Conservation (phyloP, 2,888 invertebrate species). For the Smittia sp. region DNA sequence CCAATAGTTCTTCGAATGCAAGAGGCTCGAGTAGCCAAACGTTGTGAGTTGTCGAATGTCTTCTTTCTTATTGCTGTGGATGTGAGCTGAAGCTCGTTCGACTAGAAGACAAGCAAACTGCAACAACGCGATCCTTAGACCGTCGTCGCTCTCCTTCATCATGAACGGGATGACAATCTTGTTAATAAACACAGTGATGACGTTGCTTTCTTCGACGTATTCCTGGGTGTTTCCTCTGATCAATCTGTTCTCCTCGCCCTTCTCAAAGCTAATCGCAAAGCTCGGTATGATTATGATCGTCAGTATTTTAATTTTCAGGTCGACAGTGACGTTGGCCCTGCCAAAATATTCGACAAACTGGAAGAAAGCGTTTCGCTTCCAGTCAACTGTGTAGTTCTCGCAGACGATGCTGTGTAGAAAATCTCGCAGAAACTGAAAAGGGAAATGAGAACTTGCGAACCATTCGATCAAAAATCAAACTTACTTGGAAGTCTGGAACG, state of each 20-base stretch:
- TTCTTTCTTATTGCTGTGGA: slow-evolving; percentile 91
- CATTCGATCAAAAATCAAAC: slow-evolving; percentile 4
- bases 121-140: slow-evolving; percentile 89
- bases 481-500: slow-evolving; percentile 85
- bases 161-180: slow-evolving; percentile 91
- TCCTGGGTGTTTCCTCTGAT: slow-evolving; percentile 71
- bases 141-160: slow-evolving; percentile 77
- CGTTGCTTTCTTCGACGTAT: slow-evolving; percentile 86
- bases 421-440: slow-evolving; percentile 73
- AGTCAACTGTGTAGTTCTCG: slow-evolving; percentile 85
- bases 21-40: slow-evolving; percentile 97
- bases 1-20: slow-evolving; percentile 86
- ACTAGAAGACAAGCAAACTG: slow-evolving; percentile 94
- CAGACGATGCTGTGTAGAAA: slow-evolving; percentile 87
- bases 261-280: slow-evolving; percentile 90
- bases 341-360: slow-evolving; percentile 90
- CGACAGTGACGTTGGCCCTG: slow-evolving; percentile 73
- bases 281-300: slow-evolving; percentile 93
- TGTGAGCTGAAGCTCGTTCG: slow-evolving; percentile 95
- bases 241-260: slow-evolving; percentile 82
- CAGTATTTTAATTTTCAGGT: slow-evolving; percentile 84
- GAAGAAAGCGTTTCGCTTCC: slow-evolving; percentile 95
- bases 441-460: too few species aligned
- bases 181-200: slow-evolving; percentile 91
- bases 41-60: slow-evolving; percentile 94